A percentile compares a stretch with the other conserved stretches of the same genome.
Conservation (phyloP, 2,797 vertebrate species). For the Alcedo quadribrachys region DNA sequence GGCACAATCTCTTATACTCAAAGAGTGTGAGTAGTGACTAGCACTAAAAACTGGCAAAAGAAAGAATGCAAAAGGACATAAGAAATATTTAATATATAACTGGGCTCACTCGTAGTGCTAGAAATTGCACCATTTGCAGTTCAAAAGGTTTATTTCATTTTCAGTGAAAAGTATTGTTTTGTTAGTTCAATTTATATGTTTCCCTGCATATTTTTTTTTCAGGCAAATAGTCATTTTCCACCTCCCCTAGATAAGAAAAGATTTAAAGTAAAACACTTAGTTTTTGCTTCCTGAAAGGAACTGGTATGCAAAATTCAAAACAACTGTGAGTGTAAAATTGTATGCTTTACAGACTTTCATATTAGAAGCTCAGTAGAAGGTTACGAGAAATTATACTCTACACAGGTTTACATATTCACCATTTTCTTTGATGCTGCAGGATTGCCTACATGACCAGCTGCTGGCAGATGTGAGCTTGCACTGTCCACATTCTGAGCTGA, state of each 20-base stretch:
- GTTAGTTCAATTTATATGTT: background rate
- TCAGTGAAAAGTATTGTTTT: background rate
- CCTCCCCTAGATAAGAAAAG: background rate
- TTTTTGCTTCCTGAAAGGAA: background rate
- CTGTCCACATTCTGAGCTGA: background rate
- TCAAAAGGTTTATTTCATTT: background rate
- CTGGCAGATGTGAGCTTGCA: background rate
- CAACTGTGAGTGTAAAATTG: background rate
- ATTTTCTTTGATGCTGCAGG: background rate
- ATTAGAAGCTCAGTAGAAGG: background rate
- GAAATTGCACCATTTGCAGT: background rate
- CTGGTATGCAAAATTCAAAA: background rate
- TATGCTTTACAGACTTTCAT: background rate
- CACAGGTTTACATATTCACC: background rate
- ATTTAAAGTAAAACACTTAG: background rate
- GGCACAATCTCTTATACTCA: background rate
- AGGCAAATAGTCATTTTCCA: background rate
- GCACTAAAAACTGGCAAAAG: background rate
- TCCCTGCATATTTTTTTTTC: background rate
- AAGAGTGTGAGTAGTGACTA: background rate
- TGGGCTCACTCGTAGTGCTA: background rate
- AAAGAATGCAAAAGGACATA: background rate
- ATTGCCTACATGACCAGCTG: background rate
- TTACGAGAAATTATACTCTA: background rate
- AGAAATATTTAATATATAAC: background rate